These are phyloP conservation scores for Cephalotes varians DNA, from an alignment of 2,888 invertebrate genomes.

Conservation along the genomic window DNA sequence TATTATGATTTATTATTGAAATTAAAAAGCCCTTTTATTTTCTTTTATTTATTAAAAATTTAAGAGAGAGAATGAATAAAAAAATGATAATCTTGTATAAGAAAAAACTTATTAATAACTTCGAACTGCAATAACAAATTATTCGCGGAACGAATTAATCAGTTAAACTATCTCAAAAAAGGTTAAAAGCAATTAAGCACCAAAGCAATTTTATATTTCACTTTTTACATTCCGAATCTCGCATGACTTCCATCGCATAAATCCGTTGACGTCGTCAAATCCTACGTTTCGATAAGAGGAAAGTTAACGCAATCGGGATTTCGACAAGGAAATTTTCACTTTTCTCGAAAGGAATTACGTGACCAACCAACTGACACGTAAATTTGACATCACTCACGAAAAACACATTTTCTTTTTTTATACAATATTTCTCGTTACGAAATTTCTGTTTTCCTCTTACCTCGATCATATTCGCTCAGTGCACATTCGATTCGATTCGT, in stretches of 20 bases:
- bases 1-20: not conserved
- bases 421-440: not conserved
- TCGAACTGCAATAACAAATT: not conserved
- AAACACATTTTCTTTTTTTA: not conserved
- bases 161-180: not conserved
- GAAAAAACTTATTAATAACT: not conserved
- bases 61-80: not conserved
- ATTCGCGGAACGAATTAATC: not conserved
- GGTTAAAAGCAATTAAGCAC: not conserved
- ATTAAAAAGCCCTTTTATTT: not conserved
- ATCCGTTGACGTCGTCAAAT: not conserved
- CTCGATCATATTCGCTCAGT: conserved; percentile 79
- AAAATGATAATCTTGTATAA: not conserved
- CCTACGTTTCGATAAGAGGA: not conserved
- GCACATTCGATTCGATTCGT: too few relatives aligned
- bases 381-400: conserved; percentile 11
- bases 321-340: conserved; percentile 18
- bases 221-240: not conserved
- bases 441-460: conserved; percentile 70
- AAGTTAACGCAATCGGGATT: not conserved
- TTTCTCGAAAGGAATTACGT: not conserved
- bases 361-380: not conserved
- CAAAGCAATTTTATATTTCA: not conserved
- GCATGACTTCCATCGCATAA: not conserved
- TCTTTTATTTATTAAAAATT: not conserved